Evolutionary conservation across 2,113 vertebrate species (phyloP), one percentile per base, ranked within the genome.

Genomic region (Elanus axillaris): DNA sequence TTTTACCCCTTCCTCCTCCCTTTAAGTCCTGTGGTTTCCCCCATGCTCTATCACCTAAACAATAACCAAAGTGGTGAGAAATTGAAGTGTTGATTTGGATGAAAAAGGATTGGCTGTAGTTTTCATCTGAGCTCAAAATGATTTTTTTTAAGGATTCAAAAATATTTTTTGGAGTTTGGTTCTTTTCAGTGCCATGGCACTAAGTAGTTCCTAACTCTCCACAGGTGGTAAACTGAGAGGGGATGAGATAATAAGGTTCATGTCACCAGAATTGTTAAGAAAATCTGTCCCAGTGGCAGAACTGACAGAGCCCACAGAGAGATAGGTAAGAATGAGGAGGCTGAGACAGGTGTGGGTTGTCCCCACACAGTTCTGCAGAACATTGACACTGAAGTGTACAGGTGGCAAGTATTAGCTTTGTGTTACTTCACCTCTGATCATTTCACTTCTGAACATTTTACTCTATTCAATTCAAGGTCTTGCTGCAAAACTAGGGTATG

Each of bases 351-450:
- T 84, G 43, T 87, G 45, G 60, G 19, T 18, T 94, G 60, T 48
- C 45, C 60, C 48, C 83, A 48, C 52, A 75, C 42, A 72, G 27
- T 47, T 90, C 68, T 81, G 47, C 26, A 55, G 43, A 90, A 72
- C 25, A 78, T 3, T 89, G 66, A 91, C 71, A 53, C 22, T 72
- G 36, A 94, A 94, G 45, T 6, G 22, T 84, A 94, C 56, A 78
- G 73, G 31, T 91, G 80, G 91, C 79, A 96, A 89, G 43, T 48
- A 43, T 60, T 84, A 94, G 48, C 40, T 96, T 81, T 85, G 69
- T 63, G 76, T 89, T 78, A 75, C 36, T 91, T 93, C 62, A 66
- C 36, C 84, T 93, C 48, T 48, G 36, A 93, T 75, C n/a, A n/a
- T n/a, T n/a, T n/a, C n/a, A n/a, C n/a, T n/a, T n/a, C n/a, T n/a